Evolutionary conservation across 2,888 invertebrate genomes (phyloP), one percentile per base, ranked within the genome.

Genomic region (Cristatella mucedo): DNA sequence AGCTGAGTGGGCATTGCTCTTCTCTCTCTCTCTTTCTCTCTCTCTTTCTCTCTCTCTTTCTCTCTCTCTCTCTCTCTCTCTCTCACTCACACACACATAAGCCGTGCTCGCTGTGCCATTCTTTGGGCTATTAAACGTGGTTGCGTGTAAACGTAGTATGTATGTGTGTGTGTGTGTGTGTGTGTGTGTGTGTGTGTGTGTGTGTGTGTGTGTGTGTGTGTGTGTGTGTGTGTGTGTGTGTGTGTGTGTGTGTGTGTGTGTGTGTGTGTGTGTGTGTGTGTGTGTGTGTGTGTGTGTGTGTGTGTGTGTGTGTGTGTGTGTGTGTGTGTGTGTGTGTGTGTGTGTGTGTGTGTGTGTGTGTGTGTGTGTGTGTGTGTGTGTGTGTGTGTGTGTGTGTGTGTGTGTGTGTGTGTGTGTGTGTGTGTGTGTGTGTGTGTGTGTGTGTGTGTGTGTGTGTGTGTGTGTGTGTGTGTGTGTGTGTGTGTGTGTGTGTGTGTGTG

Each of bases 301-400:
- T 32, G 13, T 32, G 13, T 32, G 13, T 32, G 13, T 1, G 13
- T 32, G 13, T 32, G 13, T 1, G 13, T 1, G 13, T 1, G 13
- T 32, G 13, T 32, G 13, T 32, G 1, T 32, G 13, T 32, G 13
- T 32, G 13, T 32, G 13, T 32, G 7, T 30, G 30, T 6, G 6
- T 7, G 18, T 7, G n/a, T n/a, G n/a, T n/a, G n/a, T n/a, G n/a
- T 1, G 3, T 6, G 13, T 33, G 15, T 22, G 33, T 22, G 1
- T 33, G 33, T 33, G 1, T 33, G 22, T 33, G 33, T 33, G 33
- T 33, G 33, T 33, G 33, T 33, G 33, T 33, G 33, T 21, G 33
- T 33, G 33, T 33, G 33, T 21, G 33, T 22, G 33, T 33, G 33
- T 2, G 33, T 33, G 33, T 22, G 33, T 21, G 33, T 33, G 33